phyloP scores from a whole-genome alignment of 1,140 invertebrate genomes.

The Papilio polyxenes region DNA sequence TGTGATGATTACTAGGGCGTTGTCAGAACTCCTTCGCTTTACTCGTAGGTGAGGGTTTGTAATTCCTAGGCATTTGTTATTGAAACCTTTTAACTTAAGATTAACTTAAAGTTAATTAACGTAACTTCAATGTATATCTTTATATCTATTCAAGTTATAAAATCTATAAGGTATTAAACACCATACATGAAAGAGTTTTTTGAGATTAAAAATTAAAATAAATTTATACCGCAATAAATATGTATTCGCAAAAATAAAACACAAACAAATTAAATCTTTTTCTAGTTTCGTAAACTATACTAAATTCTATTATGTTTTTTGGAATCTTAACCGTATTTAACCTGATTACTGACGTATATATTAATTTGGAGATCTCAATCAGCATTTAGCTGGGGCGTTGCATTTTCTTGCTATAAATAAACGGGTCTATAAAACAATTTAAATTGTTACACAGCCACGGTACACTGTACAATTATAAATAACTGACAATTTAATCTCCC shows the following conservation, averaged over 20 bases:
- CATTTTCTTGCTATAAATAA: constrained; percentile 29
- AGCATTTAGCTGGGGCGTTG: not conserved
- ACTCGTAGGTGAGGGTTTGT: too few species aligned
- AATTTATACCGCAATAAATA: too few species aligned
- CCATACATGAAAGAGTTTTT: too few species aligned
- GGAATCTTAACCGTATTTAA: not conserved
- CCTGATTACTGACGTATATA: not conserved
- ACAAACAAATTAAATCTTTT: not conserved
- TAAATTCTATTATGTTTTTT: too few species aligned
- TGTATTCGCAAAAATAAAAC: too few species aligned
- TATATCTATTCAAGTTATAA: too few species aligned
- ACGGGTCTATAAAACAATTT: constrained; percentile 30
- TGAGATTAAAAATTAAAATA: too few species aligned
- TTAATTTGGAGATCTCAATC: constrained; percentile 18
- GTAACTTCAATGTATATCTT: too few species aligned
- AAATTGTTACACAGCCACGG: constrained; percentile 16
- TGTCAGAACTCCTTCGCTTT: not conserved
- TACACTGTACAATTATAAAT: constrained; percentile 35
- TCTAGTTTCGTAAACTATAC: not conserved
- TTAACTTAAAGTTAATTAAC: too few species aligned
- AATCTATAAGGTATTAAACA: too few species aligned
- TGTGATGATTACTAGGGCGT: constrained; percentile 20
- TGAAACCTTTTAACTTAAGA: too few species aligned
- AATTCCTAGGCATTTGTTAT: too few species aligned
- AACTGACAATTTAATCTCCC: constrained; percentile 25